Percentiles rank a stretch among this genome's conserved stretches.
These are phyloP conservation scores for Paramormyrops hopkinsi DNA, from an alignment of 2,797 vertebrate species.

Conservation along the genomic window DNA sequence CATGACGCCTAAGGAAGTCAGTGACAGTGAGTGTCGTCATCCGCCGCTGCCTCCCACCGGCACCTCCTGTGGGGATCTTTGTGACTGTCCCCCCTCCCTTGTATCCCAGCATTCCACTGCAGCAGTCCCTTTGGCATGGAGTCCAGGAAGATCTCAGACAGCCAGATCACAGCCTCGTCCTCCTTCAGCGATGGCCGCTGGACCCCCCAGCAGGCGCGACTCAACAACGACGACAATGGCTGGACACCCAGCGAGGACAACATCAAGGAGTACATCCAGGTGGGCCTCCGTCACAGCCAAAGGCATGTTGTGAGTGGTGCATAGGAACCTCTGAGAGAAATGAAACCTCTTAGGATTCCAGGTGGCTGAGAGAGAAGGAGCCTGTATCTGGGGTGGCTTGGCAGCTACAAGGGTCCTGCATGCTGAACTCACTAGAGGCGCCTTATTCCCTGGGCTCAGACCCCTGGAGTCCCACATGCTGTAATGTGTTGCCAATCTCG, in stretches of 20 bases:
- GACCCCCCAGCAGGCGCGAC: slow-evolving; percentile 74
- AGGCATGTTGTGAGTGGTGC: not conserved
- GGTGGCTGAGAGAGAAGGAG: not conserved
- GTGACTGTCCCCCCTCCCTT: not conserved
- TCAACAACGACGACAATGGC: slow-evolving; percentile 77
- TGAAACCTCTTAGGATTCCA: not conserved
- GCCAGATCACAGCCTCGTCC: slow-evolving; percentile 71
- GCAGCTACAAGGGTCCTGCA: not conserved
- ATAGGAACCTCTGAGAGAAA: not conserved
- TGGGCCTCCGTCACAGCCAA: slow-evolving; percentile 31
- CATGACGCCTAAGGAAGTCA: slow-evolving; percentile 80
- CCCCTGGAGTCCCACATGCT: slow-evolving; percentile 53
- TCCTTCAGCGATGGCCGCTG: slow-evolving; percentile 68
- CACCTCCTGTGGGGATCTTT: not conserved
- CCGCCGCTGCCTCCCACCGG: not conserved
- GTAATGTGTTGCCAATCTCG: slow-evolving; percentile 50
- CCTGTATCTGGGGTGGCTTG: not conserved
- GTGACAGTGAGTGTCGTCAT: slow-evolving; percentile 71
- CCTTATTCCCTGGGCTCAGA: slow-evolving; percentile 31
- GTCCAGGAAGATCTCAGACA: slow-evolving; percentile 75
- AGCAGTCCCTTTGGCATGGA: slow-evolving; percentile 76
- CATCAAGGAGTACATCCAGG: slow-evolving; percentile 80
- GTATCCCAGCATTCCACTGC: slow-evolving; percentile 69
- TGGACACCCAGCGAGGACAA: slow-evolving; percentile 79
- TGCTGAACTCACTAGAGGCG: not conserved